Evolutionary conservation across 1,140 invertebrate species (phyloP).

Genomic region (Augochlora pura): DNA sequence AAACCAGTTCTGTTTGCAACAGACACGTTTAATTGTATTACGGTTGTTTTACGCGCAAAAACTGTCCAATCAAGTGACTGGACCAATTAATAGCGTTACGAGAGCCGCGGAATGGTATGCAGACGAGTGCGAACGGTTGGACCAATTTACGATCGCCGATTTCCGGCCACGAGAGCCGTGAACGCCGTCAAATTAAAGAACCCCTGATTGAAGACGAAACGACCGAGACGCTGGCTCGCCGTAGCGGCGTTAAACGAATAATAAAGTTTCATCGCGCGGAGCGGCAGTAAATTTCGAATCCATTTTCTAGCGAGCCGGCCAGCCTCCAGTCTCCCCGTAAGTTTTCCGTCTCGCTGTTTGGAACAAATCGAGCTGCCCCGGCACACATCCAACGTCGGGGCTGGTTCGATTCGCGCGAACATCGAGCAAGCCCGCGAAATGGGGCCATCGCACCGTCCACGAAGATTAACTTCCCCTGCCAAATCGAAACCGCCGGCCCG

Average conservation of each 20-base stretch:
- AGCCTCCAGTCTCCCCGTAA: not conserved
- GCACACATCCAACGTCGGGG: not conserved
- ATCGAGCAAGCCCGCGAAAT: not conserved
- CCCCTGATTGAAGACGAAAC: conserved; percentile 5
- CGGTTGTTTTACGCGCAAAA: too few species aligned
- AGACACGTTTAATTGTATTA: too few species aligned
- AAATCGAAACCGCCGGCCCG: not conserved
- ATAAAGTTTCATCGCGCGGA: conserved; percentile 14
- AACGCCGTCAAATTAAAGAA: conserved; percentile 11
- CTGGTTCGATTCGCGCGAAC: conserved; percentile 20
- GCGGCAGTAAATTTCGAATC: conserved; percentile 28
- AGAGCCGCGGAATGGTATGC: not conserved
- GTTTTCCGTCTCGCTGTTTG: not conserved
- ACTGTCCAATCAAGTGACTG: too few species aligned
- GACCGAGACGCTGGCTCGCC: too few species aligned
- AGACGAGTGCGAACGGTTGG: not conserved
- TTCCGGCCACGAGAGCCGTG: not conserved
- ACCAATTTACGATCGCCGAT: conserved; percentile 4
- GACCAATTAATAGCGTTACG: conserved; percentile 5
- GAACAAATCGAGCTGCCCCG: not conserved
- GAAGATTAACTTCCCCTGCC: conserved; percentile 12
- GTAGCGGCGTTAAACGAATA: conserved; percentile 16
- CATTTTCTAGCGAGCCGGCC: conserved; percentile 3
- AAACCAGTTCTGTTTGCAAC: too few species aligned
- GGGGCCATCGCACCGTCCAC: not conserved